Evolutionary conservation across 2,888 invertebrate genomes (phyloP).

Genomic region (Seira musarum): DNA sequence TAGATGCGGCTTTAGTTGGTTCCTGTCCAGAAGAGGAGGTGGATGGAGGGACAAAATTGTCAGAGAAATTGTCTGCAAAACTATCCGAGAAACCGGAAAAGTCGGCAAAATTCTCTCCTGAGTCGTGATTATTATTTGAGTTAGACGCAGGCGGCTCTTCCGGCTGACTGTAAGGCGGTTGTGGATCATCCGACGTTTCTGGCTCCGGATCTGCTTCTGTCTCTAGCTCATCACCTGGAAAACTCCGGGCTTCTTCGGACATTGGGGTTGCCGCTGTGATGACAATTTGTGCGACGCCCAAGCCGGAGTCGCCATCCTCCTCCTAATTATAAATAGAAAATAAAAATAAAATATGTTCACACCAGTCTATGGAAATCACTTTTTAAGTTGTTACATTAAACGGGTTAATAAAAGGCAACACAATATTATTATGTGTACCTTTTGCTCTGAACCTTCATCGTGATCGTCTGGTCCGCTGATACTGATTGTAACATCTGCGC

Average conservation of each 20-base stretch:
- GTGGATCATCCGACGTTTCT: constrained; percentile 59
- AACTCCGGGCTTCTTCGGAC: constrained; percentile 84
- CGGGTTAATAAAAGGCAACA: no score
- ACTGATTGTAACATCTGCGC: constrained; percentile 52
- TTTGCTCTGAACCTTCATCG: constrained; percentile 12
- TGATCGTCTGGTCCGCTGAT: constrained; percentile 58
- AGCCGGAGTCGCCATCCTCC: constrained; percentile 77
- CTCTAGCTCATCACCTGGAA: constrained; percentile 69
- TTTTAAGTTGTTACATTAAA: background rate
- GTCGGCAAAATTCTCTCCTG: constrained; percentile 22
- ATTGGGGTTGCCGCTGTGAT: constrained; percentile 96
- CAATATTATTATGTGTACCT: constrained; percentile 8
- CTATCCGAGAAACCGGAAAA: constrained; percentile 37
- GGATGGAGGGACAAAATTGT: constrained; percentile 35
- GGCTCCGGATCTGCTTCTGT: constrained; percentile 66
- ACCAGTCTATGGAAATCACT: background rate
- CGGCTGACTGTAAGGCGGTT: constrained; percentile 73
- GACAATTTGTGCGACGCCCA: constrained; percentile 91
- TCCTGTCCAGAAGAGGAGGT: constrained; percentile 11
- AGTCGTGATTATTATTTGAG: constrained; percentile 76
- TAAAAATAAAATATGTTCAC: background rate
- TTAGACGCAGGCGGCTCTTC: constrained; percentile 75
- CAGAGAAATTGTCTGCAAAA: constrained; percentile 42
- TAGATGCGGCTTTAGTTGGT: background rate
- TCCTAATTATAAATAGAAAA: constrained; percentile 34